phyloP scores from a whole-genome alignment of 2,888 invertebrate species.

The Agrochola litura region DNA sequence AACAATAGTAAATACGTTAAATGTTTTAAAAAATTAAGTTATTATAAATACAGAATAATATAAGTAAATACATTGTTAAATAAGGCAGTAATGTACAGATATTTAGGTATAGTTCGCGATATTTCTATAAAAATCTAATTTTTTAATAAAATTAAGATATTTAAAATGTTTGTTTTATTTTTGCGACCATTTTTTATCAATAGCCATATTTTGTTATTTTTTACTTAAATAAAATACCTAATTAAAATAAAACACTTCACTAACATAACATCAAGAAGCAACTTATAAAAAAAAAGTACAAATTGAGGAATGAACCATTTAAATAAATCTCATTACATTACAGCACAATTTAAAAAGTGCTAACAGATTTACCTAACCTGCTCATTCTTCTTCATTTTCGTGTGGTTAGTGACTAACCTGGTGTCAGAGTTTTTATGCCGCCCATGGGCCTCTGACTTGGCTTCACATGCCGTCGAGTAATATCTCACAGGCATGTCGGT shows the following conservation, averaged over 20 bases:
- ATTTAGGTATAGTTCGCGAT: constrained; percentile 11
- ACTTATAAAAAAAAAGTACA: constrained; percentile 18
- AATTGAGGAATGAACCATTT: constrained; percentile 55
- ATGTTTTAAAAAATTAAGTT: background rate
- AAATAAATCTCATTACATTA: constrained; percentile 1
- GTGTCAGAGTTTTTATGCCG: too few species aligned
- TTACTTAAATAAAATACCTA: constrained; percentile 9
- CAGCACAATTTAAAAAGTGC: background rate
- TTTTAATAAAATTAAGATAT: constrained; percentile 46
- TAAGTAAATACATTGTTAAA: constrained; percentile 26
- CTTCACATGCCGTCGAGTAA: too few species aligned
- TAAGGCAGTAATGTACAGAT: constrained; percentile 37
- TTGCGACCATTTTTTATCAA: background rate
- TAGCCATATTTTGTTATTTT: background rate
- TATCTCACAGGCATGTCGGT: too few species aligned
- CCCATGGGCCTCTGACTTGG: too few species aligned
- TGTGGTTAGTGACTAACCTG: too few species aligned
- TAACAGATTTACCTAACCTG: too few species aligned
- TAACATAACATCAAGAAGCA: constrained; percentile 12
- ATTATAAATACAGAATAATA: constrained; percentile 14
- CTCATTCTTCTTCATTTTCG: too few species aligned
- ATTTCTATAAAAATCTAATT: constrained; percentile 47
- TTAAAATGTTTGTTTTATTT: constrained; percentile 14
- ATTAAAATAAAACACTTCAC: constrained; percentile 20
- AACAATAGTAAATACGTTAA: background rate